phyloP scores from a whole-genome alignment of 2,888 invertebrate genomes.

The Agonopterix alstromeriana region DNA sequence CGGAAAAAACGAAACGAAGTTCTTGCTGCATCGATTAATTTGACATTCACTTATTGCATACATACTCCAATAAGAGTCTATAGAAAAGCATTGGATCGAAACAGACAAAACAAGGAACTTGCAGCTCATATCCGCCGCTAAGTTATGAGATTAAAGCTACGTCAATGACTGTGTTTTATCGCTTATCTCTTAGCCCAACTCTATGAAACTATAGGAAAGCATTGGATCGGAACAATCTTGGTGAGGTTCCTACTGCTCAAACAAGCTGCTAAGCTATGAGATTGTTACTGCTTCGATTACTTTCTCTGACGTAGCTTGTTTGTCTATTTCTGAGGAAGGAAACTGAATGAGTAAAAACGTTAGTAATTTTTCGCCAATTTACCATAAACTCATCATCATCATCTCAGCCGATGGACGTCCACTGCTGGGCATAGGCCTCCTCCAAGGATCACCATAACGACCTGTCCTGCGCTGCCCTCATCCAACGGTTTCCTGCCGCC shows the following conservation, averaged over 20 bases:
- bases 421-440: no score
- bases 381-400: no score
- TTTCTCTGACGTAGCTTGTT: no score
- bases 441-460: no score
- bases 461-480: no score
- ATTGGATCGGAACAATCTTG: conserved; percentile 40
- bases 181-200: conserved; percentile 8
- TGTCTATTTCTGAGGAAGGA: not conserved
- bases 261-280: conserved; percentile 16
- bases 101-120: conserved; percentile 33
- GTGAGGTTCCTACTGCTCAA: conserved; percentile 24
- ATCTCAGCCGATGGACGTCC: no score
- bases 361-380: no score
- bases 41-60: conserved; percentile 3
- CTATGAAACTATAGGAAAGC: conserved; percentile 32
- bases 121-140: conserved; percentile 13
- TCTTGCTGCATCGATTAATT: conserved; percentile 29
- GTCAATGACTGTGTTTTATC: conserved; percentile 31
- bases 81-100: conserved; percentile 29
- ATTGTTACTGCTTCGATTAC: conserved; percentile 39
- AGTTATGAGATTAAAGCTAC: conserved; percentile 28
- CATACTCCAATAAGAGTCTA: conserved; percentile 20
- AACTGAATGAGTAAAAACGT: no score
- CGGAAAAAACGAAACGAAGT: no score
- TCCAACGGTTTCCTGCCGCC: no score